Conservation (phyloP, 1,140 invertebrate species). For the Drusus annulatus region DNA sequence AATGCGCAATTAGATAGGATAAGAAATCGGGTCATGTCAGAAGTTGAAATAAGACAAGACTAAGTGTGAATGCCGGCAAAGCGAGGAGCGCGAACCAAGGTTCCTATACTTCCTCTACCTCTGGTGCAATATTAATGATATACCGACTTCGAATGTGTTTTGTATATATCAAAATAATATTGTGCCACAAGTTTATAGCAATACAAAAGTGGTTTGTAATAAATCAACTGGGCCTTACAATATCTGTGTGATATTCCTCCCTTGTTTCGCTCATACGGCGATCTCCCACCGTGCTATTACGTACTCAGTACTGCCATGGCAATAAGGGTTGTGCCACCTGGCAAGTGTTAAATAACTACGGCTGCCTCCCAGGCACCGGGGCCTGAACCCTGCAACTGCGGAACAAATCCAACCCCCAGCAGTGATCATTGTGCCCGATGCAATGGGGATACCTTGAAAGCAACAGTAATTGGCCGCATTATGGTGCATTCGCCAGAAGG, state of each 20-base stretch:
- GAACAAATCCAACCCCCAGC: slow-evolving; percentile 29
- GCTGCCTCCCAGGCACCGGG: background rate
- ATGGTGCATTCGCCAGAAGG: background rate
- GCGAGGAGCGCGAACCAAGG: no score
- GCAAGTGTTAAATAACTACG: slow-evolving; percentile 52
- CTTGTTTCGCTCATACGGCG: background rate
- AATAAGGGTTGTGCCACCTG: slow-evolving; percentile 50
- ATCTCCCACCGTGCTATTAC: background rate
- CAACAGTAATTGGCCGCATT: slow-evolving; percentile 19
- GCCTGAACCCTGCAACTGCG: background rate
- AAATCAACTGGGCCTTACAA: background rate
- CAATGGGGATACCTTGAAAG: slow-evolving; percentile 10
- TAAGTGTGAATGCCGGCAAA: no score
- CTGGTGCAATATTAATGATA: no score
- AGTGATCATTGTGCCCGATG: slow-evolving; percentile 11
- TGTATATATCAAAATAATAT: no score
- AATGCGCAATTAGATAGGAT: no score
- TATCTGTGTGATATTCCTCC: background rate
- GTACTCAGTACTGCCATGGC: background rate
- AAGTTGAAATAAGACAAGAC: no score
- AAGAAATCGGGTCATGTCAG: no score
- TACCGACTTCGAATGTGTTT: no score
- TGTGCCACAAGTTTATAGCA: no score
- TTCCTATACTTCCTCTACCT: no score
- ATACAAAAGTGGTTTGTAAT: background rate